A percentile compares a stretch with the other conserved stretches of the same genome.
Conservation (phyloP, 1,140 invertebrate genomes). For the honey bee (Apis mellifera) region Amel_HAv3.1 CM009934.2:10264501-10265000, state of each 20-base stretch:
- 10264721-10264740: neutral
- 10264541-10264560: too few species aligned
- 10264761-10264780: neutral
- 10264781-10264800: too few species aligned
- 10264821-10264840: neutral
- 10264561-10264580: too few species aligned
- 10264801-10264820: constrained; percentile 6
- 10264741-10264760: neutral
- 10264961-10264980: neutral
- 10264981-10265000: neutral
- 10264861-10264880: constrained; percentile 1
- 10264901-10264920: neutral
- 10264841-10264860: too few species aligned
- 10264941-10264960: neutral
- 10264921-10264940: neutral
- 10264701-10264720: neutral
- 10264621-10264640: too few species aligned
- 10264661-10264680: neutral
- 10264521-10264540: too few species aligned
- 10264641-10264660: too few species aligned
- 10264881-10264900: neutral
- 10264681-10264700: neutral
- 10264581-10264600: too few species aligned
- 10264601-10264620: too few species aligned
- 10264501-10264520: too few species aligned